Base-by-base conservation (phyloP, 1,140 invertebrate genomes). In the Laupala kohalensis region DNA sequence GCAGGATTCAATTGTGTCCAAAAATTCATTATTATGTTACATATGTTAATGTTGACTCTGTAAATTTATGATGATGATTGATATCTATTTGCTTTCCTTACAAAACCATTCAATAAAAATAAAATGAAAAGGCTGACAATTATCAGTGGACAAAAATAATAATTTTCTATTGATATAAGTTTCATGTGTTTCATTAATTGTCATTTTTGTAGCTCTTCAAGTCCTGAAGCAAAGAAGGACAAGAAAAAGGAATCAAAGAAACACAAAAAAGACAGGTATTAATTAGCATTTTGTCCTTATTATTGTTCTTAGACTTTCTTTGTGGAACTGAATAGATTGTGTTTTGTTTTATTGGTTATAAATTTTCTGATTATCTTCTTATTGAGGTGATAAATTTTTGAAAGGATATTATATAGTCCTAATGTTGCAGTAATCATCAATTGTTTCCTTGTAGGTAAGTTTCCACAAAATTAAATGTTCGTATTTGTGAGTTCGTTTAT, bases 181-280 rank as follows among this genome's bases (percentile, higher is more conserved):
- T n/a, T n/a, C n/a, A n/a, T n/a, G n/a, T n/a, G n/a, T n/a, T n/a
- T n/a, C n/a, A n/a, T n/a, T n/a, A n/a, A n/a, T n/a, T n/a, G n/a
- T n/a, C n/a, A n/a, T 29, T 62, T n/a, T 70, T 73, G 30, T 28
- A 73, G 72, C 64, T 69, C 67, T 29, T 73, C 72, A 70, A 73
- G 72, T 70, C 72, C 65, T 30, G 72, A 73, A 24, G 28, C 72
- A 25, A 73, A 69, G 64, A 26, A 53, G 69, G 64, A 70, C 5
- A 69, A 73, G 64, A 73, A 73, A 70, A 73, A 73, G 69, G 70
- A 73, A 53, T 70, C 72, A 19, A 73, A 73, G 53, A 73, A 73
- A 70, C 72, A 73, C 69, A 73, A 73, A 30, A 73, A 69, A 67
- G 72, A 73, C 64, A 73, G 72, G 72, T 73, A 73, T 28, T 72